phyloP scores from a whole-genome alignment of 53 echinoderm and acorn worm species.

The Astropecten irregularis region DNA sequence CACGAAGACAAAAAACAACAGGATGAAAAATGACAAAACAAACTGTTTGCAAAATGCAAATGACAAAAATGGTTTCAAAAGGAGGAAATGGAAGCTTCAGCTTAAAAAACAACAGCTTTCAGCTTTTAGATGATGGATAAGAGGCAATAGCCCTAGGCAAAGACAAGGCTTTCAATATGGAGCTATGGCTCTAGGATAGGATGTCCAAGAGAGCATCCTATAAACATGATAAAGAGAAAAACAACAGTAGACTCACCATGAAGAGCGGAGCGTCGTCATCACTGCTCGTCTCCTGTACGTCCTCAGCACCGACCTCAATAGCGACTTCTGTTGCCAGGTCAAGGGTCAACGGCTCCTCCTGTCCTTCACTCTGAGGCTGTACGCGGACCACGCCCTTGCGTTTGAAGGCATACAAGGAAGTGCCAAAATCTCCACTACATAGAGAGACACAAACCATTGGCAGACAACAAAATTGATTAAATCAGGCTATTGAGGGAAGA shows the following conservation, averaged over 20 bases:
- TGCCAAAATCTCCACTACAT: slow-evolving; percentile 71
- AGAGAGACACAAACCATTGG: not conserved
- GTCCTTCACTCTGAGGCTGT: slow-evolving; percentile 44
- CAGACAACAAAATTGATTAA: too few species aligned
- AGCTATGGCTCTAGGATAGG: too few species aligned
- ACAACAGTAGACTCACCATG: slow-evolving; percentile 68
- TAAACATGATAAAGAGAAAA: too few species aligned
- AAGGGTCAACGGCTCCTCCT: slow-evolving; percentile 62
- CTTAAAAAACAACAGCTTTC: too few species aligned
- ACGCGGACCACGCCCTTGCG: slow-evolving; percentile 82
- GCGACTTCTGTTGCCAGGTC: slow-evolving; percentile 92
- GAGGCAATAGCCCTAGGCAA: too few species aligned
- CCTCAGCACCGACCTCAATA: slow-evolving; percentile 90
- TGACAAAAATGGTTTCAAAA: too few species aligned
- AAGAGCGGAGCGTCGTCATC: slow-evolving; percentile 45
- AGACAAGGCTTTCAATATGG: too few species aligned
- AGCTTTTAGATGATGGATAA: too few species aligned
- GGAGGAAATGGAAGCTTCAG: too few species aligned
- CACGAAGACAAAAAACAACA: not conserved
- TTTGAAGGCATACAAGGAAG: slow-evolving; percentile 79
- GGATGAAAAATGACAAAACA: too few species aligned
- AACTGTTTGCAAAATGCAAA: too few species aligned
- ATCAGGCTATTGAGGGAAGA: not conserved
- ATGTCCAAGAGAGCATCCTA: too few species aligned
- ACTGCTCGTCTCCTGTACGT: slow-evolving; percentile 59